Percentiles rank a stretch among this genome's conserved stretches.
phyloP scores from a whole-genome alignment of 2,113 vertebrate species.

The Platycercus adscitus region DNA sequence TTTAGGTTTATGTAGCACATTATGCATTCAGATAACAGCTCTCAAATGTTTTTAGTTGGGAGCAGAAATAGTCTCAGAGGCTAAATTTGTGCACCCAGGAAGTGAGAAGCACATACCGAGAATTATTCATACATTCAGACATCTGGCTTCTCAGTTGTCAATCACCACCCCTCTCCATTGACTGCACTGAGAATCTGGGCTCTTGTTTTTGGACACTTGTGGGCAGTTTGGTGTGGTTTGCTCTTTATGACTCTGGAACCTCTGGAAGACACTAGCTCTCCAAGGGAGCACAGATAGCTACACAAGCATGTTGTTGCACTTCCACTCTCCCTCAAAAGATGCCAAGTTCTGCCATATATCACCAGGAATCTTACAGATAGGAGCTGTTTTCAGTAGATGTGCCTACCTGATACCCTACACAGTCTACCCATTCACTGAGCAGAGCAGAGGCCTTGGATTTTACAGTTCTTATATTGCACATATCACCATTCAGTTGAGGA shows the following conservation, averaged over 20 bases:
- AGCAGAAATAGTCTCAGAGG: neutral
- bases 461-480: neutral
- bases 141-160: conserved; percentile 18
- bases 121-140: conserved; percentile 5
- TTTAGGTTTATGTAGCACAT: neutral
- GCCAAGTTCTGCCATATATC: neutral
- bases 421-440: neutral
- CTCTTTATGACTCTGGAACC: neutral
- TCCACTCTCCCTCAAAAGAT: neutral
- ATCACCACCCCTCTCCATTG: neutral
- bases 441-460: neutral
- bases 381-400: neutral
- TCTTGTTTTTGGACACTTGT: neutral
- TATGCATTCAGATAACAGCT: neutral
- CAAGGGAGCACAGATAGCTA: neutral
- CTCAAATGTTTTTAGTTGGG: neutral
- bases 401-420: neutral
- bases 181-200: neutral
- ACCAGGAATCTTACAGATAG: neutral
- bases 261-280: neutral
- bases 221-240: neutral
- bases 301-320: rapidly evolving
- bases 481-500: neutral
- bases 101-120: neutral
- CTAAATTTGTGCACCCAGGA: conserved; percentile 46